These are phyloP conservation scores for Pachypanchax playfairii DNA, from an alignment of 2,113 vertebrate species.

Conservation along the genomic window DNA sequence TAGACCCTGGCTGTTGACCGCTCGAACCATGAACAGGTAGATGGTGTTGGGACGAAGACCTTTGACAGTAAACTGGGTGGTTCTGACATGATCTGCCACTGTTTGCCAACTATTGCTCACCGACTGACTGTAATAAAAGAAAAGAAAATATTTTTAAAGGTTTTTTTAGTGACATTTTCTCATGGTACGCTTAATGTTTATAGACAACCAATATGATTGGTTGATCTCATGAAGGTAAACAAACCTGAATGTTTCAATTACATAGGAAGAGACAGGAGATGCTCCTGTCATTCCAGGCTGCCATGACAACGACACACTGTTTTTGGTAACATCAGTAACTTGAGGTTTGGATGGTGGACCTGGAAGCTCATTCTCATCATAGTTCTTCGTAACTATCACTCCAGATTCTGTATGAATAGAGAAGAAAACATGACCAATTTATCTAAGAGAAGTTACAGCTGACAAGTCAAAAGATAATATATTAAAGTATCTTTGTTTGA, in stretches of 20 bases:
- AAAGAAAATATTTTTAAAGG: background rate
- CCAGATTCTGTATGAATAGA: constrained; percentile 82
- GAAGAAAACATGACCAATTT: background rate
- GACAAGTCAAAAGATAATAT: background rate
- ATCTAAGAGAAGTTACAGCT: background rate
- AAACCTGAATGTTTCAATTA: constrained; percentile 99
- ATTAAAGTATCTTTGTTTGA: background rate
- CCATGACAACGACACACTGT: constrained; percentile 97
- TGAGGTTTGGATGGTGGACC: constrained; percentile 96
- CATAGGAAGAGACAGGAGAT: constrained; percentile 88
- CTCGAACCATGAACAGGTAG: constrained; percentile 98
- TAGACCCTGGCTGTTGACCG: constrained; percentile 92
- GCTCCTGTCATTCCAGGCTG: constrained; percentile 86
- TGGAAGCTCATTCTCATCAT: constrained; percentile 90
- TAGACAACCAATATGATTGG: too few species aligned
- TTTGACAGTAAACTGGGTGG: constrained; percentile 88
- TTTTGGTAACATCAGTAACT: constrained; percentile 97
- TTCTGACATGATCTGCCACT: constrained; percentile 94
- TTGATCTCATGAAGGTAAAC: constrained; percentile 23
- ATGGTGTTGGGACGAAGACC: constrained; percentile 96
- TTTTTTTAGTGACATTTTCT: background rate
- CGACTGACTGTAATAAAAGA: constrained; percentile 85
- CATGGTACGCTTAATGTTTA: background rate
- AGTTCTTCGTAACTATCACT: constrained; percentile 84
- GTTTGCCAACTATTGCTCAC: constrained; percentile 99